Conservation (phyloP, 2,113 vertebrate genomes). For the Pyxicephalus adspersus region DNA sequence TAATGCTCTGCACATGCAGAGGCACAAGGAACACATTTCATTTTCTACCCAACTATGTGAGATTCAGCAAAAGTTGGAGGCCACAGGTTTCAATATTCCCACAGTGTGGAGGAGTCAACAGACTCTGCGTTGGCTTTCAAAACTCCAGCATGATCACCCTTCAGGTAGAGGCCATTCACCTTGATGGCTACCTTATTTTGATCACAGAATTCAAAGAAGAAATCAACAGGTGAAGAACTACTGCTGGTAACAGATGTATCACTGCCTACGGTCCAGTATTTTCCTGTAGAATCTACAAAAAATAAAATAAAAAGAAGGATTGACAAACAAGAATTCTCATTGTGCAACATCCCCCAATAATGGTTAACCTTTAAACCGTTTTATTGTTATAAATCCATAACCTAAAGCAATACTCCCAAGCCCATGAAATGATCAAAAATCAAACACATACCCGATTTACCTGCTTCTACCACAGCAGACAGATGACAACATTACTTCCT, state of each 20-base stretch:
- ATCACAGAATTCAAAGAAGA: slow-evolving; percentile 97
- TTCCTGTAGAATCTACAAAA: slow-evolving; percentile 87
- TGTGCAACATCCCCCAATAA: neutral
- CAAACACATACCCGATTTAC: too few species aligned
- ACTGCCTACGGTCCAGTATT: slow-evolving; percentile 94
- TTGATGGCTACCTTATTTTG: slow-evolving; percentile 97
- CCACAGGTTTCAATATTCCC: slow-evolving; percentile 83
- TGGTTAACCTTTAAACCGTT: neutral
- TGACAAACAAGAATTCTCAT: neutral
- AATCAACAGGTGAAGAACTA: slow-evolving; percentile 89
- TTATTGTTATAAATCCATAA: neutral
- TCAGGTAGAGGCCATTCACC: slow-evolving; percentile 89
- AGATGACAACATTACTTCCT: too few species aligned
- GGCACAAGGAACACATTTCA: slow-evolving; percentile 11
- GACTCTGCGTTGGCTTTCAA: slow-evolving; percentile 91
- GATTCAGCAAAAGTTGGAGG: neutral
- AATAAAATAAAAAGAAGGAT: neutral
- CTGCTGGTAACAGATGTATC: slow-evolving; percentile 94
- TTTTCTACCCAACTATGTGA: neutral
- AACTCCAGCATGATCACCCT: slow-evolving; percentile 94
- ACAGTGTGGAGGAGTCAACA: slow-evolving; percentile 90
- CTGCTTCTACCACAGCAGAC: too few species aligned
- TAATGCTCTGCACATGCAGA: slow-evolving; percentile 8
- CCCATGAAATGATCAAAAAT: neutral
- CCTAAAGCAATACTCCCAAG: neutral